A percentile compares a stretch with the other conserved stretches of the same genome.
phyloP scores from a whole-genome alignment of 2,888 invertebrate species.

The Rotaria magnacalcarata region DNA sequence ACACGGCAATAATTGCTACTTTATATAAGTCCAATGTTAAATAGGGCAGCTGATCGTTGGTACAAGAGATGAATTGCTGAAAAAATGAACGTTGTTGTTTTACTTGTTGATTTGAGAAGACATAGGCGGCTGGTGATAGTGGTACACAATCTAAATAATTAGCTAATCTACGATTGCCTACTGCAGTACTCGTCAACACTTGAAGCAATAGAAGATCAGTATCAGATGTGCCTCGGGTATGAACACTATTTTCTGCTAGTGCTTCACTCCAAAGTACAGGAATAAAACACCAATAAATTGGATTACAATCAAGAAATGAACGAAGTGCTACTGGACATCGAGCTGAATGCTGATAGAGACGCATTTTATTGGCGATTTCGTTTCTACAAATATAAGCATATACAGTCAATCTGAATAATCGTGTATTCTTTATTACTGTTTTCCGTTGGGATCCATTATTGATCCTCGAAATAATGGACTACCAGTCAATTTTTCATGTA shows the following conservation, averaged over 20 bases:
- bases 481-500: conserved; percentile 4
- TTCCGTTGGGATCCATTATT: neutral
- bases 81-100: conserved; percentile 5
- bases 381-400: neutral
- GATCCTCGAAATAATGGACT: neutral
- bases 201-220: too few relatives aligned
- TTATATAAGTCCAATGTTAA: neutral
- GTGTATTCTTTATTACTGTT: neutral
- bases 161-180: neutral
- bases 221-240: neutral
- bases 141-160: neutral
- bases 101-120: neutral
- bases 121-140: neutral
- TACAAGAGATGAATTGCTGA: neutral
- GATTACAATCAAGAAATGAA: neutral
- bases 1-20: neutral
- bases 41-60: neutral
- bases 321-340: neutral
- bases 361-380: neutral
- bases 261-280: neutral
- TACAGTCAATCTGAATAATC: neutral
- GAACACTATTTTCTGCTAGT: neutral
- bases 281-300: neutral
- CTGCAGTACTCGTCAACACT: too few relatives aligned
- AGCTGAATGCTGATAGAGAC: conserved; percentile 15